phyloP scores from a whole-genome alignment of 2,888 invertebrate species.

The Saturnia pavonia region DNA sequence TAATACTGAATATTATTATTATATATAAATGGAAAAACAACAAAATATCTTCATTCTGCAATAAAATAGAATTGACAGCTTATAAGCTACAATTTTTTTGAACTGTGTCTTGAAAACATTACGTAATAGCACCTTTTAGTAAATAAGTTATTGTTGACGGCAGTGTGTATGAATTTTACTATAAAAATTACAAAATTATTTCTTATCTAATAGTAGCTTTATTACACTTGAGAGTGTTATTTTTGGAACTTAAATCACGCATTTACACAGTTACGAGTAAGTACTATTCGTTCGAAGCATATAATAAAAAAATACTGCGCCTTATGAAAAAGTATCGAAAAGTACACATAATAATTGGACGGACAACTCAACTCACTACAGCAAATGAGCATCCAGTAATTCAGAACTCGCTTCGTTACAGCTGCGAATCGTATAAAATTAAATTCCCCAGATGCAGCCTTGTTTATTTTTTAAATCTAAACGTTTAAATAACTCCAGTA shows the following conservation, averaged over 20 bases:
- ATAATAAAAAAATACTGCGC: background rate
- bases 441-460: constrained; percentile 67
- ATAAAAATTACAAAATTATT: constrained; percentile 9
- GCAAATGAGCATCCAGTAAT: constrained; percentile 79
- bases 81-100: background rate
- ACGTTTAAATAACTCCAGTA: constrained; percentile 59
- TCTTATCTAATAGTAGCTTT: background rate
- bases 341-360: constrained; percentile 75
- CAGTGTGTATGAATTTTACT: background rate
- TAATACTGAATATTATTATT: constrained; percentile 9
- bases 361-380: constrained; percentile 80
- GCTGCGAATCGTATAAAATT: constrained; percentile 44
- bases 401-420: constrained; percentile 46
- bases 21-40: background rate
- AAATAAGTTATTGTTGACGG: background rate
- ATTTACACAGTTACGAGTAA: background rate
- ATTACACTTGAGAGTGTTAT: background rate
- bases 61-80: background rate
- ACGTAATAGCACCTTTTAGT: background rate
- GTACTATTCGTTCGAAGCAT: background rate
- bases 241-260: background rate
- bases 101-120: background rate
- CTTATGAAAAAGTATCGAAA: constrained; percentile 27
- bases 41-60: background rate
- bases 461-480: constrained; percentile 55